Conservation (phyloP, 2,888 invertebrate species). For the Tuberolachnus salignus region DNA sequence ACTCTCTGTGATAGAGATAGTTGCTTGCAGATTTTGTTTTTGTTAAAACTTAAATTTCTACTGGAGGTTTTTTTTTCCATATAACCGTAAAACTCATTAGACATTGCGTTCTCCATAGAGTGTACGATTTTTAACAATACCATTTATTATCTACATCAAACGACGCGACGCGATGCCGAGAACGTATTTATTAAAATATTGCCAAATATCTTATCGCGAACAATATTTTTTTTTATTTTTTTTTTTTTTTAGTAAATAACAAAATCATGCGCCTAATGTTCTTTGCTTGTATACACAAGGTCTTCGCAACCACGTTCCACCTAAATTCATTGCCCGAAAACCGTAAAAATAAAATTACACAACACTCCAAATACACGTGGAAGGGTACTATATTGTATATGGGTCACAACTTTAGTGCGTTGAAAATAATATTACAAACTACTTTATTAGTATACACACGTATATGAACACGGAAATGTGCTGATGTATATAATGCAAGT, state of each 20-base stretch:
- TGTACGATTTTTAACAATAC: too few relatives aligned
- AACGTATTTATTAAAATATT: conserved; percentile 28
- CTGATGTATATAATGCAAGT: too few relatives aligned
- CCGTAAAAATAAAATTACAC: conserved; percentile 24
- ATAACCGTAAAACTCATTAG: conserved; percentile 4
- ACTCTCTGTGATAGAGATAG: too few relatives aligned
- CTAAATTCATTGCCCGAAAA: conserved; percentile 14
- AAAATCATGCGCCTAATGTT: not conserved
- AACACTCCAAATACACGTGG: not conserved
- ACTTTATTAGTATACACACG: too few relatives aligned
- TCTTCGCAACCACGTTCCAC: conserved; percentile 28
- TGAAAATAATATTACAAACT: too few relatives aligned
- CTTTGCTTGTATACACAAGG: not conserved
- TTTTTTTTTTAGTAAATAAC: too few relatives aligned
- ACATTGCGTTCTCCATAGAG: not conserved
- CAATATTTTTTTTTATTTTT: not conserved
- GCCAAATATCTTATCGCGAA: conserved; percentile 18
- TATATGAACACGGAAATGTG: too few relatives aligned
- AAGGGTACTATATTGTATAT: too few relatives aligned
- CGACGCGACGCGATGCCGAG: not conserved
- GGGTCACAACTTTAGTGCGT: too few relatives aligned
- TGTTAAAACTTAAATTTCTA: too few relatives aligned
- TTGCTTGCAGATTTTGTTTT: too few relatives aligned
- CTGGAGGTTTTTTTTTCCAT: too few relatives aligned
- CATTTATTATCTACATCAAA: conserved; percentile 1